Evolutionary conservation across 2,113 vertebrate genomes (phyloP), one percentile per base, ranked within the genome.

Genomic region (Eidolon helvum): DNA sequence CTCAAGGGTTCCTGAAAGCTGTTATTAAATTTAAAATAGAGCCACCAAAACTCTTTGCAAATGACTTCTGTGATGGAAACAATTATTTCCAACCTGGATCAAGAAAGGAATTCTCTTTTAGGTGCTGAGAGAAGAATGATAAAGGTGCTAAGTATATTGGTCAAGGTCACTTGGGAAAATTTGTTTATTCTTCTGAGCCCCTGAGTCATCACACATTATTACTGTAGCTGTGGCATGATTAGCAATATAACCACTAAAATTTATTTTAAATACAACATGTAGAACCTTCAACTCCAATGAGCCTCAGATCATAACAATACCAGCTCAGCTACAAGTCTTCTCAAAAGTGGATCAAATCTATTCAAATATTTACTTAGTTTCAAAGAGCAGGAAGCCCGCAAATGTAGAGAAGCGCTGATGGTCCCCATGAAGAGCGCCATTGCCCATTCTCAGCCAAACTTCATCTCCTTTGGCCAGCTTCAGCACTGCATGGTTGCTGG

Each of bases 401-500:
- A 99, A 99, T 24, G 99, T 99, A 7, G 99, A 99, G 95, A 99
- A 99, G 40, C 99, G 98, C 57, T 99, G 99, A 95, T 99, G 99
- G 86, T 99, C 99, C 57, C 99, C 99, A 0, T 99, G 99, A 40
- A 99, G 98, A 14, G 99, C 99, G 2, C 99, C 99, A 0, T 99
- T 99, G 94, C 99, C 99, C 99, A 99, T 99, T 84, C 99, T 96
- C 66, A 99, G 98, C 99, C 99, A 99, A 38, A 99, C 99, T 94
- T 99, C 99, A 66, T 99, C 99, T 78, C 99, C 99, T 72, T 99
- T 99, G 79, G 98, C 98, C 2, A 99, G 98, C 96, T 99, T 99
- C 77, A 99, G 98, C 33, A 99, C 99, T 0, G 99, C 99, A 2
- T 98, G 99, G 94, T 99, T 99, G 91, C 99, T 99, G 87, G 99